Evolutionary conservation across 2,113 vertebrate genomes (phyloP).

Genomic region (Poeciliopsis turrubarensis): DNA sequence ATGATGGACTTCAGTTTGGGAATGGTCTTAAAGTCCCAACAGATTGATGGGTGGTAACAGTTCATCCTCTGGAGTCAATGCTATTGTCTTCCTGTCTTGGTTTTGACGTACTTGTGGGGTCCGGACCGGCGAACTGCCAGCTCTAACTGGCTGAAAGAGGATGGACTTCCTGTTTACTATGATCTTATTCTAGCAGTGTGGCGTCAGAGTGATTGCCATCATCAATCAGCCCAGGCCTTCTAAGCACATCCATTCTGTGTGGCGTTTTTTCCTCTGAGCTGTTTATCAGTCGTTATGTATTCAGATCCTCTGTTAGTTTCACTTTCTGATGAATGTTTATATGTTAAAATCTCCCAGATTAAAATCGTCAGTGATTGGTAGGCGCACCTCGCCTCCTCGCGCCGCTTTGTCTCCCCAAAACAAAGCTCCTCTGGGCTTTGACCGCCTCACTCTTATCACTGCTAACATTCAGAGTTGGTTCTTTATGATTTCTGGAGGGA

Average conservation of each 20-base stretch:
- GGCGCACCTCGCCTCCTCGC: not conserved
- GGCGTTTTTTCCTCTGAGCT: not conserved
- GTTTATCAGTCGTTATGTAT: slow-evolving; percentile 15
- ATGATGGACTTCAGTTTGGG: not conserved
- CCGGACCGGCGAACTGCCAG: not conserved
- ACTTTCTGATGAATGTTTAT: slow-evolving; percentile 32
- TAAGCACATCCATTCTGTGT: not conserved
- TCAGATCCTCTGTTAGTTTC: slow-evolving; percentile 8
- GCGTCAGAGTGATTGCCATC: not conserved
- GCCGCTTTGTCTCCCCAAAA: not conserved
- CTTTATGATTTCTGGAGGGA: slow-evolving; percentile 57
- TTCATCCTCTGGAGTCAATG: not conserved
- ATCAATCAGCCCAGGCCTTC: not conserved
- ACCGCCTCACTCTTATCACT: not conserved
- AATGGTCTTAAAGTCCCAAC: not conserved
- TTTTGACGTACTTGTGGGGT: not conserved
- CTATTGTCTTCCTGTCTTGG: not conserved
- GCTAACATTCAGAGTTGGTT: slow-evolving; percentile 46
- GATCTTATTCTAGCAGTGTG: not conserved
- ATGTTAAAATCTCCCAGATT: slow-evolving; percentile 17
- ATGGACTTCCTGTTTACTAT: not conserved
- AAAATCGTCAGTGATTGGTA: slow-evolving; percentile 2
- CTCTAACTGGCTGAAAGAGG: not conserved
- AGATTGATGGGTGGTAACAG: not conserved
- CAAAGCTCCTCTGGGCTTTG: not conserved